Evolutionary conservation across 2,113 vertebrate genomes (phyloP).

Genomic region (Scomber colias): DNA sequence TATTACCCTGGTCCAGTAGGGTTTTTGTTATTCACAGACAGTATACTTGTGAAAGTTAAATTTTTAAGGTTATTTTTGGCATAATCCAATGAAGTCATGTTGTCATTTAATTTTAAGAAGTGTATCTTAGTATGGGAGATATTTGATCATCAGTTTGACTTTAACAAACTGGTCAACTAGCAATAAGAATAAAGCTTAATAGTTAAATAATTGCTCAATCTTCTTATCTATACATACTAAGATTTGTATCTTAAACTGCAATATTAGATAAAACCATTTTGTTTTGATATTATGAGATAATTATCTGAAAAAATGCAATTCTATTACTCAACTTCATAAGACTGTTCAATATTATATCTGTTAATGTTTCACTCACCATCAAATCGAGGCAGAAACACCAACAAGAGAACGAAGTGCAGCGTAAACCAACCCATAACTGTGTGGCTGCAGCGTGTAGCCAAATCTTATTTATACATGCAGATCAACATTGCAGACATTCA

Average conservation of each 20-base stretch:
- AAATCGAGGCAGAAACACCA: neutral
- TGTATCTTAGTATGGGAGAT: too few relatives aligned
- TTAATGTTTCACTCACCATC: conserved; percentile 59
- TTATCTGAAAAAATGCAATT: neutral
- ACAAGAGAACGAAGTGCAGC: conserved; percentile 27
- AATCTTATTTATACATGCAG: neutral
- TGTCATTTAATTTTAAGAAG: too few relatives aligned
- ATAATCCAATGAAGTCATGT: neutral
- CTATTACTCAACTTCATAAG: neutral
- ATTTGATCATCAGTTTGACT: neutral
- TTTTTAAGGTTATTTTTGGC: neutral
- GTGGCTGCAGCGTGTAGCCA: neutral
- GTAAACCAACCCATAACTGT: conserved; percentile 44
- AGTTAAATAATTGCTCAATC: neutral
- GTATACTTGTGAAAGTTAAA: neutral
- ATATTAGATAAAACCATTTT: too few relatives aligned
- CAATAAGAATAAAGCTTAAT: too few relatives aligned
- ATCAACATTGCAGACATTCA: neutral
- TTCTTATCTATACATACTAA: neutral
- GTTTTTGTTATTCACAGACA: neutral
- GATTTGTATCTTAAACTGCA: neutral
- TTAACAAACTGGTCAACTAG: neutral
- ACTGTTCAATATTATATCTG: neutral
- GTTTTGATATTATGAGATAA: too few relatives aligned
- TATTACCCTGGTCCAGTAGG: neutral